Evolutionary conservation across 1,140 invertebrate genomes (phyloP).

Genomic region (Hirudo medicinalis): DNA sequence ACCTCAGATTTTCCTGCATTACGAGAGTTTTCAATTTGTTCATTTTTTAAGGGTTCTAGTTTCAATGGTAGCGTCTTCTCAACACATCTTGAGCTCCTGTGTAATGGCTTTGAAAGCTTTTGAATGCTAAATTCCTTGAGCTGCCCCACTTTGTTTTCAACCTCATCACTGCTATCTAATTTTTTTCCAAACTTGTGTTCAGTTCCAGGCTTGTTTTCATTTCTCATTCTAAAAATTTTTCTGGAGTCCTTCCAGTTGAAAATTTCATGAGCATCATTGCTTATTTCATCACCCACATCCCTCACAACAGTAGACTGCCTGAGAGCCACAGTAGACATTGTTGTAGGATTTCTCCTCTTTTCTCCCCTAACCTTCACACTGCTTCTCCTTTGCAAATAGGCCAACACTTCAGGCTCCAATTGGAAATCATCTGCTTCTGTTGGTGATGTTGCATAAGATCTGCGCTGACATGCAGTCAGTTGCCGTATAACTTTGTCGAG

Average conservation of each 20-base stretch:
- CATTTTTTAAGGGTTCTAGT: not conserved
- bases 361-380: not conserved
- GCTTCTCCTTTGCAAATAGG: not conserved
- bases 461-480: too few relatives aligned
- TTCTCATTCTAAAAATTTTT: not conserved
- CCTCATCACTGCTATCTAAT: not conserved
- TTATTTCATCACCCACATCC: not conserved
- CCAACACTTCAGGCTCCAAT: not conserved
- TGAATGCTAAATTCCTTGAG: not conserved
- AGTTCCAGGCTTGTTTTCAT: not conserved
- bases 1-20: too few relatives aligned
- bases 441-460: too few relatives aligned
- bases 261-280: not conserved
- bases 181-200: not conserved
- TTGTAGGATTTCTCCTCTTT: too few relatives aligned
- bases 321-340: conserved; percentile 2
- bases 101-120: too few relatives aligned
- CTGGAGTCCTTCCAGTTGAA: not conserved
- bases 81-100: not conserved
- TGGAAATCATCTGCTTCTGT: not conserved
- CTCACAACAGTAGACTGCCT: not conserved
- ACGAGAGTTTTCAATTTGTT: too few relatives aligned
- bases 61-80: not conserved
- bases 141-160: not conserved
- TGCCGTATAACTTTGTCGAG: too few relatives aligned